Evolutionary conservation across 2,113 vertebrate species (phyloP).

Genomic region (Holacanthus passer): DNA sequence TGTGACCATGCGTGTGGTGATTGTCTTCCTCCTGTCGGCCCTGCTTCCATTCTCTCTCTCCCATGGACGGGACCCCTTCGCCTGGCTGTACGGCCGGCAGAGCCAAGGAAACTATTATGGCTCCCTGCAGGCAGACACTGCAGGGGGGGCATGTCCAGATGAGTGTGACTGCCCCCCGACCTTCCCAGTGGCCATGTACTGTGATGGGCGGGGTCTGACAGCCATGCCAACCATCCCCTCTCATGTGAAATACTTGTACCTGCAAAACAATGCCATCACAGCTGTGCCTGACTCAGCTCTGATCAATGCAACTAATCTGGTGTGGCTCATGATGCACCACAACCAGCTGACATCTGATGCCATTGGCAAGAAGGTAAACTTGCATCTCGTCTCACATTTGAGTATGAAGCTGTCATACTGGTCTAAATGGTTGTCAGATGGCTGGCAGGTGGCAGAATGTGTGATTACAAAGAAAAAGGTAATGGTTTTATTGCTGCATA

Average conservation of each 20-base stretch:
- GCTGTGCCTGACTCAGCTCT: slow-evolving; percentile 90
- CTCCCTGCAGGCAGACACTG: slow-evolving; percentile 65
- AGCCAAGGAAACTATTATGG: slow-evolving; percentile 67
- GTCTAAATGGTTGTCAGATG: slow-evolving; percentile 22
- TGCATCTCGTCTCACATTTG: slow-evolving; percentile 30
- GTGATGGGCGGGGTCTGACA: slow-evolving; percentile 90
- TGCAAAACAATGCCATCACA: slow-evolving; percentile 93
- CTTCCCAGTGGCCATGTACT: slow-evolving; percentile 95
- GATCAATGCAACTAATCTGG: slow-evolving; percentile 90
- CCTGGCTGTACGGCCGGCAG: slow-evolving; percentile 87
- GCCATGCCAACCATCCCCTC: slow-evolving; percentile 91
- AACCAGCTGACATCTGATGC: slow-evolving; percentile 91
- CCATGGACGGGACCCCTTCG: slow-evolving; percentile 86
- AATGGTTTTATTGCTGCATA: background rate
- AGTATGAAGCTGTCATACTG: background rate
- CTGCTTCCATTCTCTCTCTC: slow-evolving; percentile 83
- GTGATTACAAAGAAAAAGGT: background rate
- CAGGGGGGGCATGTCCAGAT: slow-evolving; percentile 87
- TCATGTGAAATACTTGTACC: slow-evolving; percentile 94
- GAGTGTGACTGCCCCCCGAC: slow-evolving; percentile 95
- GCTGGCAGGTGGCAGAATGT: background rate
- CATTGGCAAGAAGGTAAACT: slow-evolving; percentile 84
- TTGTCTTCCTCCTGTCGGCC: slow-evolving; percentile 71
- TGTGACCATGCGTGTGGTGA: slow-evolving; percentile 78
- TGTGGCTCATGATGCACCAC: slow-evolving; percentile 94